Evolutionary conservation across 2,888 invertebrate species (phyloP).

Genomic region (Oscheius sp.): DNA sequence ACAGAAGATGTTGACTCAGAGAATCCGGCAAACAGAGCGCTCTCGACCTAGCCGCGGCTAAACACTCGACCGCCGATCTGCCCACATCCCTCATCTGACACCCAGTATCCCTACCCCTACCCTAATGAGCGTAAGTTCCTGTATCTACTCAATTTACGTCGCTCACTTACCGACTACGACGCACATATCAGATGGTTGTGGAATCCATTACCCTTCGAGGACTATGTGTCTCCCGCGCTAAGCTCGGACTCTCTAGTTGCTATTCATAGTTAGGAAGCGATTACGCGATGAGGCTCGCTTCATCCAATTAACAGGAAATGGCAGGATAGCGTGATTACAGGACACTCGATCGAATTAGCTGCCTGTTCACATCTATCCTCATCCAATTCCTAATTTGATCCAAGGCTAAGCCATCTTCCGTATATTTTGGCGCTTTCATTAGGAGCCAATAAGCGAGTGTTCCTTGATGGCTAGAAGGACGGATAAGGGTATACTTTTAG

Average conservation of each 20-base stretch:
- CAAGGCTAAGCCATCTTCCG: conserved; percentile 3
- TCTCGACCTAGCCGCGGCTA: conserved; percentile 36
- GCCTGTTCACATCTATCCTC: conserved; percentile 3
- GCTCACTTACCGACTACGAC: too few species aligned
- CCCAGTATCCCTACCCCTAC: conserved; percentile 24
- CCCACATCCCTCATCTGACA: conserved; percentile 35
- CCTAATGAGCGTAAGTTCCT: conserved; percentile 31
- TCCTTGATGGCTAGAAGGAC: not conserved
- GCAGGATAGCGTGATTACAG: conserved; percentile 30
- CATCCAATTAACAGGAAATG: conserved; percentile 31
- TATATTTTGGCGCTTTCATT: conserved; percentile 12
- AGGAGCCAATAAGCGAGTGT: conserved; percentile 4
- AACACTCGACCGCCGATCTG: conserved; percentile 36
- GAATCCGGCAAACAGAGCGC: conserved; percentile 37
- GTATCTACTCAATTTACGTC: too few species aligned
- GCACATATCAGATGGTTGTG: too few species aligned
- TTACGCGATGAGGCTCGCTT: conserved; percentile 4
- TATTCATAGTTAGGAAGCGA: too few species aligned
- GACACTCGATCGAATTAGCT: conserved; percentile 21
- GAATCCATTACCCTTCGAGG: too few species aligned
- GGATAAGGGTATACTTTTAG: too few species aligned
- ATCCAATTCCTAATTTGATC: not conserved
- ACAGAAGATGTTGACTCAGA: conserved; percentile 32
- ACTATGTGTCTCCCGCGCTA: too few species aligned
- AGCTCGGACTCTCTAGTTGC: too few species aligned